Percentiles rank a stretch among this genome's conserved stretches.
Evolutionary conservation across 2,797 vertebrate species (phyloP).

Genomic region (Tympanoctomys barrerae): DNA sequence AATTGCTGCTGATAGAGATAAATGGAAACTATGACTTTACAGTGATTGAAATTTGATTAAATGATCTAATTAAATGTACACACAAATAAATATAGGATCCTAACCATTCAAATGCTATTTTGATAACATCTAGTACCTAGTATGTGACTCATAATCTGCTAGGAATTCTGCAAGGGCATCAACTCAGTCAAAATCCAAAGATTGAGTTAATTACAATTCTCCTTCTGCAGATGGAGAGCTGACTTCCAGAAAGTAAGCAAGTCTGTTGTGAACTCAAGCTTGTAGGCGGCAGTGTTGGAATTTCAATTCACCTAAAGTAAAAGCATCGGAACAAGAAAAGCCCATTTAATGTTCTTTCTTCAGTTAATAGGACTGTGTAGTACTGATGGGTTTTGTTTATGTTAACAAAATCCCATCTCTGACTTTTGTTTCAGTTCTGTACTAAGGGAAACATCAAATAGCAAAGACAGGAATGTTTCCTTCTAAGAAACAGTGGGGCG

Average conservation of each 20-base stretch:
- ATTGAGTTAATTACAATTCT: slow-evolving; percentile 35
- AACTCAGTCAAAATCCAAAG: not conserved
- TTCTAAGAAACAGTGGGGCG: slow-evolving; percentile 72
- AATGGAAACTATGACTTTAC: slow-evolving; percentile 71
- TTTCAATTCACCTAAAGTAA: not conserved
- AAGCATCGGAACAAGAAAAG: not conserved
- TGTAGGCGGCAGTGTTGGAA: not conserved
- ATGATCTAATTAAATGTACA: slow-evolving; percentile 71
- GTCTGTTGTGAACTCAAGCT: not conserved
- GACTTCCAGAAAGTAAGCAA: slow-evolving; percentile 38
- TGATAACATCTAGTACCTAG: slow-evolving; percentile 35
- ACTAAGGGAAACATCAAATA: slow-evolving; percentile 56
- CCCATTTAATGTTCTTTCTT: not conserved
- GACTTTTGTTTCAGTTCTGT: slow-evolving; percentile 63
- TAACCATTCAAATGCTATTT: slow-evolving; percentile 50
- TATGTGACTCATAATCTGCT: not conserved
- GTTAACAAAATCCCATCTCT: not conserved
- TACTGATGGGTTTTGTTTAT: not conserved
- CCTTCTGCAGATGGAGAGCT: slow-evolving; percentile 28
- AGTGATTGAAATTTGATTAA: slow-evolving; percentile 73
- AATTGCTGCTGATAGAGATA: slow-evolving; percentile 68
- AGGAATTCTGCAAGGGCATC: not conserved
- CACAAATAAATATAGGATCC: slow-evolving; percentile 39
- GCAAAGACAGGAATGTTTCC: slow-evolving; percentile 55
- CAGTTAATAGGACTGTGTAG: not conserved